A percentile compares a stretch with the other conserved stretches of the same genome.
Evolutionary conservation across 2,113 vertebrate species (phyloP).

Genomic region (Archilochus colubris): DNA sequence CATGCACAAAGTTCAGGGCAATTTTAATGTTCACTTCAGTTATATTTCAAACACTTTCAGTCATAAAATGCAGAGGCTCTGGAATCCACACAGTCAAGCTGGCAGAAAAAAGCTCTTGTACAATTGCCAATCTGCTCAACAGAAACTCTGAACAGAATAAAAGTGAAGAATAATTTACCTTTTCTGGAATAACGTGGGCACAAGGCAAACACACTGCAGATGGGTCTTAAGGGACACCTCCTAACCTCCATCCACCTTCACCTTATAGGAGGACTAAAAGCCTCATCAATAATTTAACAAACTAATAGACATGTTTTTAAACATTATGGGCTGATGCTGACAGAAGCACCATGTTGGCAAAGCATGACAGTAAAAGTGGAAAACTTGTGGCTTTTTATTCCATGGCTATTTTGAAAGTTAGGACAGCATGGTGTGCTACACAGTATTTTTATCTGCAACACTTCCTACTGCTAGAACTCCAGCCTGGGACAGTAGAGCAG

Average conservation of each 20-base stretch:
- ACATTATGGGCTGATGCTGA: background rate
- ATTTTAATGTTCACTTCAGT: background rate
- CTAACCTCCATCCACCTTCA: slow-evolving; percentile 7
- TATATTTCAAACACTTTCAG: background rate
- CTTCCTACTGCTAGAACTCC: background rate
- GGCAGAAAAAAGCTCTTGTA: background rate
- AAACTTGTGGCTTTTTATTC: background rate
- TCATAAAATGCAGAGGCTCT: background rate
- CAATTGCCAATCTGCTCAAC: background rate
- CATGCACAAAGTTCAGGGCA: background rate
- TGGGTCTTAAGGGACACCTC: background rate
- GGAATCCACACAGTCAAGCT: background rate
- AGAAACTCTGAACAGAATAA: background rate
- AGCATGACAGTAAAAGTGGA: background rate
- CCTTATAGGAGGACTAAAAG: slow-evolving; percentile 66
- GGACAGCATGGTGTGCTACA: fast-evolving
- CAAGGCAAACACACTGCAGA: background rate
- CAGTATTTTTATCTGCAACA: background rate
- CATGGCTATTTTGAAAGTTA: background rate
- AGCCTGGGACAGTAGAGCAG: background rate
- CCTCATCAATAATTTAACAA: slow-evolving; percentile 73
- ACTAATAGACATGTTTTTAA: slow-evolving; percentile 66
- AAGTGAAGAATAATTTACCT: slow-evolving; percentile 12
- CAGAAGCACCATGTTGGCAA: background rate
- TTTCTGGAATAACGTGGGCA: background rate